These are phyloP conservation scores for Alligator sinensis DNA, from an alignment of 2,113 vertebrate species.

Conservation along the genomic window DNA sequence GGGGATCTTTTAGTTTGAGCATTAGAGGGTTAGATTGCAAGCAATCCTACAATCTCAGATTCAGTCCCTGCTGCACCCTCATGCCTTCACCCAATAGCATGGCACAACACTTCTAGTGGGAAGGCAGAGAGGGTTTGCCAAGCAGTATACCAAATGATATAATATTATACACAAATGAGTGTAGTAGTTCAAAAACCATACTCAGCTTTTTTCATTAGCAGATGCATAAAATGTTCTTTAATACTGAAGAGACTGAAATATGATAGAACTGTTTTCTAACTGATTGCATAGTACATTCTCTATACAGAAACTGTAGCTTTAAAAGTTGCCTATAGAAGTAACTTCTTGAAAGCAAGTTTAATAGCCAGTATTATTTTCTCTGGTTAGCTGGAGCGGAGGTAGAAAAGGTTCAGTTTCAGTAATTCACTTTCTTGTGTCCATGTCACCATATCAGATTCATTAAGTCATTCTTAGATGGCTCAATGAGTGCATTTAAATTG, in stretches of 20 bases:
- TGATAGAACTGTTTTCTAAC: not conserved
- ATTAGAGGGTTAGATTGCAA: too few species aligned
- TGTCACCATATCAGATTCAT: not conserved
- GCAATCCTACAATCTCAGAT: not conserved
- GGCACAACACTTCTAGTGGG: not conserved
- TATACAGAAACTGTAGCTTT: not conserved
- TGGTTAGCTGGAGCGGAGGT: not conserved
- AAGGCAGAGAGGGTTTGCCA: not conserved
- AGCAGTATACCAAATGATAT: not conserved
- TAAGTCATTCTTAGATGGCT: not conserved
- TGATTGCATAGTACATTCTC: not conserved
- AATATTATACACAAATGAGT: not conserved
- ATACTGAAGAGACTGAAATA: not conserved
- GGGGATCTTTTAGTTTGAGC: not conserved
- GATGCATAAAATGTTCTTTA: not conserved
- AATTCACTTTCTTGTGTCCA: not conserved
- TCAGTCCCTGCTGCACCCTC: not conserved
- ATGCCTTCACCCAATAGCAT: not conserved
- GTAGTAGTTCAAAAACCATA: not conserved
- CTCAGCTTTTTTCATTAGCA: too few species aligned
- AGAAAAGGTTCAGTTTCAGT: not conserved
- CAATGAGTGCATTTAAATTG: not conserved
- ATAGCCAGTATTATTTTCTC: not conserved
- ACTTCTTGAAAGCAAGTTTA: not conserved
- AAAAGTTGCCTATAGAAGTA: not conserved